phyloP scores from a whole-genome alignment of 2,888 invertebrate genomes.

The Xestia c-nigrum region DNA sequence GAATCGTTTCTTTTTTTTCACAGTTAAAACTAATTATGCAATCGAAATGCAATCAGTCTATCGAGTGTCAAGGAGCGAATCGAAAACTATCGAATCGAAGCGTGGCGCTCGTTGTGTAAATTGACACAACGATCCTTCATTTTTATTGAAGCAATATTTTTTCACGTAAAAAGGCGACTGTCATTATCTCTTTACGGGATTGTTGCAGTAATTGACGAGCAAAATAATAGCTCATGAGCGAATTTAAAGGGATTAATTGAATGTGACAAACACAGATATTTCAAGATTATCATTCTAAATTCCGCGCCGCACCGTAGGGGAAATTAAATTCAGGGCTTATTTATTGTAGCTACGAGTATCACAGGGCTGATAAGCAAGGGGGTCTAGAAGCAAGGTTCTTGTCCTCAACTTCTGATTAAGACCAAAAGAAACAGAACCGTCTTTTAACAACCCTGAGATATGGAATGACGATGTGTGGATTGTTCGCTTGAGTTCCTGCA shows the following conservation, averaged over 20 bases:
- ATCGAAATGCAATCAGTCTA: conserved; percentile 41
- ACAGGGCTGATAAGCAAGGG: neutral
- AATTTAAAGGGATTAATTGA: neutral
- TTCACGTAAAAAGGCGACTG: neutral
- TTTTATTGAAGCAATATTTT: conserved; percentile 31
- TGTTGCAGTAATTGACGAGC: conserved; percentile 4
- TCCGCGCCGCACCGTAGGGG: no score
- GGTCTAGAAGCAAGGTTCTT: neutral
- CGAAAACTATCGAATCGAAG: conserved; percentile 36
- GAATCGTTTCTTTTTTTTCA: conserved; percentile 33
- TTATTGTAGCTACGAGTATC: neutral
- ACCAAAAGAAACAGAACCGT: neutral
- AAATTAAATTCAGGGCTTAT: neutral
- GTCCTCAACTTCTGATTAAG: neutral
- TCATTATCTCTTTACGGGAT: neutral
- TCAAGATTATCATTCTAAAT: neutral
- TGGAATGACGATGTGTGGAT: neutral
- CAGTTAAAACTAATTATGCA: conserved; percentile 57
- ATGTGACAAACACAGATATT: neutral
- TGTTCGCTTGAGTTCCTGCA: conserved; percentile 9
- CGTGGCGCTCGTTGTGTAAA: conserved; percentile 30
- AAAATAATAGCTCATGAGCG: neutral
- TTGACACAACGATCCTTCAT: conserved; percentile 36
- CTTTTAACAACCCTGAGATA: neutral
- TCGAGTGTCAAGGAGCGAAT: conserved; percentile 42